Evolutionary conservation across 2,888 invertebrate species (phyloP).

Genomic region (Caenorhabditis sp.): DNA sequence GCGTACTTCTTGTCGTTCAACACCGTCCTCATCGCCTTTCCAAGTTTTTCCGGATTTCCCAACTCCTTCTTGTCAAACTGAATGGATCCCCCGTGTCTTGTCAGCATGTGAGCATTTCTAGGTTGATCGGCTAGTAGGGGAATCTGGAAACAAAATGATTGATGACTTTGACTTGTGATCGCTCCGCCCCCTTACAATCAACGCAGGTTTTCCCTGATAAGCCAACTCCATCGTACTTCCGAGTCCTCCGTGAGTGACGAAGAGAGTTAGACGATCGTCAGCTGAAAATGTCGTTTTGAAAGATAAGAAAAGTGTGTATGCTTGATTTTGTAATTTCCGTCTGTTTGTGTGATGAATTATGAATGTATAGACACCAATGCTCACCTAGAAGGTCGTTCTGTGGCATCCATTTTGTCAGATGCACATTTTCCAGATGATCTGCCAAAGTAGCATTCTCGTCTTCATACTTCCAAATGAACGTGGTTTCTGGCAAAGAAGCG

Average conservation of each 20-base stretch:
- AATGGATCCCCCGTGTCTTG: constrained; percentile 59
- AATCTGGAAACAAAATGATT: constrained; percentile 23
- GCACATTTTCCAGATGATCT: constrained; percentile 56
- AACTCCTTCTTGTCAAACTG: constrained; percentile 50
- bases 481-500: constrained; percentile 52
- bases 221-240: constrained; percentile 56
- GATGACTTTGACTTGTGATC: background rate
- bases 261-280: constrained; percentile 39
- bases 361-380: background rate
- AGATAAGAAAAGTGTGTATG: constrained; percentile 25
- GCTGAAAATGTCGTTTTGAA: constrained; percentile 32
- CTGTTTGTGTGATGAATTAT: constrained; percentile 20
- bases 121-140: constrained; percentile 58
- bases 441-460: constrained; percentile 52
- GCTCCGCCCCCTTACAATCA: constrained; percentile 29
- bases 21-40: constrained; percentile 44
- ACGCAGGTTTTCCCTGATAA: constrained; percentile 55
- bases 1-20: constrained; percentile 39
- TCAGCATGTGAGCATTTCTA: constrained; percentile 65
- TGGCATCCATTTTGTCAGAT: constrained; percentile 64
- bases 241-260: constrained; percentile 52
- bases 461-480: constrained; percentile 72
- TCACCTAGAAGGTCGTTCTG: constrained; percentile 64
- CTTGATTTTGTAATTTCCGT: background rate
- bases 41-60: constrained; percentile 16